Conservation (phyloP, 1,140 invertebrate genomes). For the Episyrphus balteatus region DNA sequence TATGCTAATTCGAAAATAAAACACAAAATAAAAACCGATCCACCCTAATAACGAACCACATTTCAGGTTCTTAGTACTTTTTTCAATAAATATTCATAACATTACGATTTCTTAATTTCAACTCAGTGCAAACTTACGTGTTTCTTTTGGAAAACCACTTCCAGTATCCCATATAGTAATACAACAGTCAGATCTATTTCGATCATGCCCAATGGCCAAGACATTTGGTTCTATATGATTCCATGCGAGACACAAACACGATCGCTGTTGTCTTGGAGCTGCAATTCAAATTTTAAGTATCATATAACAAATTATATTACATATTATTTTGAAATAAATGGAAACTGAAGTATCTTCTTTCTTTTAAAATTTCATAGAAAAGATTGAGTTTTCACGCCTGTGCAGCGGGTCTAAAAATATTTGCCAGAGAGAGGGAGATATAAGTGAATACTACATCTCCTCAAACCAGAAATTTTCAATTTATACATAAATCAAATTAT, state of each 20-base stretch:
- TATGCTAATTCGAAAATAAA: too few relatives aligned
- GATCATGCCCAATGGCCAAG: slow-evolving; percentile 75
- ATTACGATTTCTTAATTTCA: too few relatives aligned
- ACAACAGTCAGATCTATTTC: slow-evolving; percentile 70
- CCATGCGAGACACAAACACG: slow-evolving; percentile 82
- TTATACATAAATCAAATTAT: too few relatives aligned
- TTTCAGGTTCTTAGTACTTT: too few relatives aligned
- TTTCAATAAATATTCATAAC: too few relatives aligned
- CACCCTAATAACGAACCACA: too few relatives aligned
- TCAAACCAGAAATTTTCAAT: too few relatives aligned
- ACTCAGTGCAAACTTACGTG: slow-evolving; percentile 15
- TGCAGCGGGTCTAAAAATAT: too few relatives aligned
- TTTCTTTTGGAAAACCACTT: slow-evolving; percentile 26
- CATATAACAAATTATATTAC: neutral
- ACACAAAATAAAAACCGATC: too few relatives aligned
- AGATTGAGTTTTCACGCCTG: too few relatives aligned
- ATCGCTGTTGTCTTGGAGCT: slow-evolving; percentile 69
- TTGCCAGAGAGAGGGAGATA: too few relatives aligned
- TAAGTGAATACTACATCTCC: too few relatives aligned
- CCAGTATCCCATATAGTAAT: slow-evolving; percentile 69
- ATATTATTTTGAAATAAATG: slow-evolving; percentile 11
- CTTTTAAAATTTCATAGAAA: neutral
- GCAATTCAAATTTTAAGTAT: slow-evolving; percentile 11
- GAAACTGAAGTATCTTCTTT: slow-evolving; percentile 2
- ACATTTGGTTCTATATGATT: slow-evolving; percentile 74